Evolutionary conservation across 2,888 invertebrate genomes (phyloP).

Genomic region (Epistrophe grossulariae): DNA sequence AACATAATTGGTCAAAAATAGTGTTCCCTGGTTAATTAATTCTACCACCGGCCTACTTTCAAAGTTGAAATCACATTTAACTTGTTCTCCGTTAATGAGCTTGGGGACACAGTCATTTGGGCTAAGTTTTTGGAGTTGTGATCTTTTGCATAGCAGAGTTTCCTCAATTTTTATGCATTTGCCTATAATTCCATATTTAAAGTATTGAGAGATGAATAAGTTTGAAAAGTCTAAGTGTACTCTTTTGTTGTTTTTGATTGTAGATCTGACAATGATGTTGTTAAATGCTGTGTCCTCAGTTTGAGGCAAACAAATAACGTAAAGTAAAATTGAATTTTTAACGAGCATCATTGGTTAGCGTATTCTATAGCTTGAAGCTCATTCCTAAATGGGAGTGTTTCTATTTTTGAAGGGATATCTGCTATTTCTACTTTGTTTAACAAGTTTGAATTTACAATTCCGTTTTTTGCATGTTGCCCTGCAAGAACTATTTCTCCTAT

Average conservation of each 20-base stretch:
- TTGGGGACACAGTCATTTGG: constrained; percentile 34
- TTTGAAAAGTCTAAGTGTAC: not conserved
- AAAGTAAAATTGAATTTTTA: not conserved
- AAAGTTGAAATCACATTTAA: constrained; percentile 53
- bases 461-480: no score
- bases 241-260: not conserved
- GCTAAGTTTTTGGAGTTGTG: no score
- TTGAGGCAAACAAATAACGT: not conserved
- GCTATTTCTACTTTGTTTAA: no score
- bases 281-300: not conserved
- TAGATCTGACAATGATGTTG: no score
- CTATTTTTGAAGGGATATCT: no score
- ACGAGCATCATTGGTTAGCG: not conserved
- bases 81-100: constrained; percentile 49
- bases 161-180: not conserved
- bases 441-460: no score
- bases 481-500: no score
- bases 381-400: not conserved
- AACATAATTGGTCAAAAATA: constrained; percentile 55
- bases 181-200: not conserved
- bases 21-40: constrained; percentile 57
- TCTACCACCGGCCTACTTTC: constrained; percentile 52
- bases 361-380: not conserved
- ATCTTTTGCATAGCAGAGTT: no score
- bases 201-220: not conserved